These are phyloP conservation scores for Agrilus cyanescens DNA, from an alignment of 2,888 invertebrate genomes.

Conservation along the genomic window DNA sequence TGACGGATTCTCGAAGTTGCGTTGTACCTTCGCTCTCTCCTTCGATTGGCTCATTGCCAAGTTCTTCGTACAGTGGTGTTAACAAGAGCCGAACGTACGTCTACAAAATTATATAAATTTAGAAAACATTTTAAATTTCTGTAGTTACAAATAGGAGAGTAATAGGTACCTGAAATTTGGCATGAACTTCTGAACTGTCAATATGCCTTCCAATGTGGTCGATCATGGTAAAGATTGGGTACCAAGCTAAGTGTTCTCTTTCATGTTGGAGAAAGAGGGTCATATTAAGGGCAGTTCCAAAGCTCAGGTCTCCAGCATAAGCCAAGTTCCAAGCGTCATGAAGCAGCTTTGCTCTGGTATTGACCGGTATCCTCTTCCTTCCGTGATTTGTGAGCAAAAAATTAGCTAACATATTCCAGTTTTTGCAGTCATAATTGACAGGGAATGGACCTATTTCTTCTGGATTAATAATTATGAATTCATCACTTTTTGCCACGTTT, in stretches of 20 bases:
- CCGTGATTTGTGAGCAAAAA: constrained; percentile 47
- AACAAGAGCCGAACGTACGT: constrained; percentile 57
- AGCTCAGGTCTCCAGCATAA: constrained; percentile 64
- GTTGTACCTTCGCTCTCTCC: constrained; percentile 55
- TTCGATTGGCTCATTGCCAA: constrained; percentile 41
- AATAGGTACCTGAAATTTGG: constrained; percentile 55
- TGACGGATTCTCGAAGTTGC: constrained; percentile 54
- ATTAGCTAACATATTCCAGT: constrained; percentile 62
- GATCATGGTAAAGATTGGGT: constrained; percentile 71
- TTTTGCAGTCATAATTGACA: constrained; percentile 67
- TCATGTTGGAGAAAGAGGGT: constrained; percentile 63
- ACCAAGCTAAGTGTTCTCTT: constrained; percentile 67
- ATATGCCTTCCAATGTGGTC: constrained; percentile 69
- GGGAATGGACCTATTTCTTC: constrained; percentile 78
- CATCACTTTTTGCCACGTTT: constrained; percentile 43
- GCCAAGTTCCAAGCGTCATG: constrained; percentile 72
- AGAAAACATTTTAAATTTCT: background rate
- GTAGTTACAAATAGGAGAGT: background rate
- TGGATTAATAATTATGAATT: constrained; percentile 69
- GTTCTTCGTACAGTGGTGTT: constrained; percentile 59
- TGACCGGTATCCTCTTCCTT: constrained; percentile 49
- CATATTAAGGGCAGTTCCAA: constrained; percentile 67
- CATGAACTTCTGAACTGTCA: constrained; percentile 49
- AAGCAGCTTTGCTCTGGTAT: constrained; percentile 61
- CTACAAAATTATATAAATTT: constrained; percentile 32